Percentiles rank a stretch among this genome's conserved stretches.
phyloP scores from a whole-genome alignment of 2,113 vertebrate genomes.

The Glaucidium brasilianum region DNA sequence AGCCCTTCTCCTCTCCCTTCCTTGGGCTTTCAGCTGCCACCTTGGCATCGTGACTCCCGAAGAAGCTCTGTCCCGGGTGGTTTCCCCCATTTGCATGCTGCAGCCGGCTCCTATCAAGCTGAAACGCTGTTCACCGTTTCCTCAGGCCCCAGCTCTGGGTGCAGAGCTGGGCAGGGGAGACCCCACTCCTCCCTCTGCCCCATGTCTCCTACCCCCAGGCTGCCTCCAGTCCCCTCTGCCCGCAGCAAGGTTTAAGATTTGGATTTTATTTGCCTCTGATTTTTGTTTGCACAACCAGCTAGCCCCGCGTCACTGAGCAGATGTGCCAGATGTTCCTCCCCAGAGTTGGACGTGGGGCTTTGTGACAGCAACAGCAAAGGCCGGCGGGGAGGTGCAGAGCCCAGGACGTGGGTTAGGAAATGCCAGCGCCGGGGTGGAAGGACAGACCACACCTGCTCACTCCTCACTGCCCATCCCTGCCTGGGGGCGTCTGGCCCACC shows the following conservation, averaged over 20 bases:
- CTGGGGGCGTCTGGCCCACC: background rate
- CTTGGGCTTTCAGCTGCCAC: background rate
- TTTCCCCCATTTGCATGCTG: background rate
- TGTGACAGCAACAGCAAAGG: background rate
- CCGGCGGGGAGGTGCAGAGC: background rate
- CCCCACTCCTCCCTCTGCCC: background rate
- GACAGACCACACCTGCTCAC: accelerated
- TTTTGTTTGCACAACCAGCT: background rate
- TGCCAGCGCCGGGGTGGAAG: accelerated
- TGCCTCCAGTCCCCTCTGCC: background rate
- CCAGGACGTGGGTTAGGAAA: accelerated
- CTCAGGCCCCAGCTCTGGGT: background rate
- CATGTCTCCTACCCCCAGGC: accelerated
- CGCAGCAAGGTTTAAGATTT: background rate
- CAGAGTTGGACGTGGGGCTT: accelerated
- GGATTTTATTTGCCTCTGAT: background rate
- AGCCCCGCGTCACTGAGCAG: accelerated
- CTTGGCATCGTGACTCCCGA: accelerated
- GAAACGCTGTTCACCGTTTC: accelerated
- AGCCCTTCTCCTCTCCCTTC: background rate
- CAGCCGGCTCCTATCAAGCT: background rate
- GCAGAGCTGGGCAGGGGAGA: background rate
- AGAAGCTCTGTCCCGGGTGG: background rate
- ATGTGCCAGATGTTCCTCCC: background rate
- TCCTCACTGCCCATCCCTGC: no score